These are phyloP conservation scores for Acridotheres tristis DNA, from an alignment of 2,797 vertebrate species.

Conservation along the genomic window DNA sequence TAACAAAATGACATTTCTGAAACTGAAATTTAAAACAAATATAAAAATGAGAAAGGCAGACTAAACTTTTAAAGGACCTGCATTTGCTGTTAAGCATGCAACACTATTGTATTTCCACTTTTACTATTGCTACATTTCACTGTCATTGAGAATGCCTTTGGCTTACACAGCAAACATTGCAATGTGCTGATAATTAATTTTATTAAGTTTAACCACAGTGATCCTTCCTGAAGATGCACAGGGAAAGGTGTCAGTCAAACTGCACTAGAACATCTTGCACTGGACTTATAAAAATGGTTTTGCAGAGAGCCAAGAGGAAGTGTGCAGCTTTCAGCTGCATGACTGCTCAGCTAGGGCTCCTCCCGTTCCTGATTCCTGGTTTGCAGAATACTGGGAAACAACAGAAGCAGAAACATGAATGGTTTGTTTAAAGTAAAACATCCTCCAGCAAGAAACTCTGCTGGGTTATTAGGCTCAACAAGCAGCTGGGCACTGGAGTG, in stretches of 20 bases:
- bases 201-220: background rate
- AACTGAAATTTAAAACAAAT: background rate
- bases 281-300: background rate
- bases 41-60: background rate
- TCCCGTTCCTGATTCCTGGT: constrained; percentile 36
- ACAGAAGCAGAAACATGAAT: constrained; percentile 29
- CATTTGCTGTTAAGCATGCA: background rate
- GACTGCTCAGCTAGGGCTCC: background rate
- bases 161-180: background rate
- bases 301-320: background rate
- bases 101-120: background rate
- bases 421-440: constrained; percentile 62
- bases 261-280: background rate
- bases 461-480: background rate
- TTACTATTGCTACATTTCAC: background rate
- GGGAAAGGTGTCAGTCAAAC: background rate
- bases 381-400: constrained; percentile 61
- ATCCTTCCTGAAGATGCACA: background rate
- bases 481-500: background rate
- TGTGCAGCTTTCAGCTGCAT: background rate
- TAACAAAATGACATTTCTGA: background rate
- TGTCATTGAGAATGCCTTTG: background rate
- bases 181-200: background rate
- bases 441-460: background rate
- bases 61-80: background rate